Conservation (phyloP, 1,140 invertebrate genomes). For the Amyelois transitella region DNA sequence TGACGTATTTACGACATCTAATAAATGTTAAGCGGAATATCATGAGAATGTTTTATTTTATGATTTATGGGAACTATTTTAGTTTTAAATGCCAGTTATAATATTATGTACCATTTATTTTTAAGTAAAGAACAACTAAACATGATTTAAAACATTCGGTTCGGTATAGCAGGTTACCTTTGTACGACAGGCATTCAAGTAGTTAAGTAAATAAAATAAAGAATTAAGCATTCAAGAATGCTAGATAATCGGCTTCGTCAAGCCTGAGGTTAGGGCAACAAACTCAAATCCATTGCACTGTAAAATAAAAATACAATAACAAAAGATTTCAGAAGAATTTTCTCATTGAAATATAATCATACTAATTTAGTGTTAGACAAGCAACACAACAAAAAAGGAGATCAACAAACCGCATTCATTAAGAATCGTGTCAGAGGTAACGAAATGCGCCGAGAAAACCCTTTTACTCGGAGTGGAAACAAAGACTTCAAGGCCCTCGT, state of each 20-base stretch:
- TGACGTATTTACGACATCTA: background rate
- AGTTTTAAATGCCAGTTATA: background rate
- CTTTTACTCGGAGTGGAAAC: conserved; percentile 24
- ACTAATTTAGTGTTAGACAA: background rate
- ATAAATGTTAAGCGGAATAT: background rate
- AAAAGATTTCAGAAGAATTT: background rate
- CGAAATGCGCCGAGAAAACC: conserved; percentile 20
- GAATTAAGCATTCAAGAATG: too few species aligned
- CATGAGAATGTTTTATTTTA: background rate
- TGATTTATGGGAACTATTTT: background rate
- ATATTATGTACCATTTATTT: background rate
- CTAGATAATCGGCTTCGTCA: background rate
- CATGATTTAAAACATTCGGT: too few species aligned
- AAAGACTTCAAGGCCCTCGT: conserved; percentile 39
- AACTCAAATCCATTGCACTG: too few species aligned
- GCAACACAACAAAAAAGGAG: conserved; percentile 6
- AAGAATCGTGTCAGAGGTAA: conserved; percentile 24
- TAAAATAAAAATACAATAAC: background rate
- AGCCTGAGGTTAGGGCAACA: background rate
- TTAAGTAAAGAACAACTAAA: too few species aligned
- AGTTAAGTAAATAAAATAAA: too few species aligned
- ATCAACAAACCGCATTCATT: conserved; percentile 25
- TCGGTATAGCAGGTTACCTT: too few species aligned
- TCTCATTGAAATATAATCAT: background rate
- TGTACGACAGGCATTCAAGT: too few species aligned